Conservation (phyloP, 2,113 vertebrate genomes). For the Semnornis frantzii region DNA sequence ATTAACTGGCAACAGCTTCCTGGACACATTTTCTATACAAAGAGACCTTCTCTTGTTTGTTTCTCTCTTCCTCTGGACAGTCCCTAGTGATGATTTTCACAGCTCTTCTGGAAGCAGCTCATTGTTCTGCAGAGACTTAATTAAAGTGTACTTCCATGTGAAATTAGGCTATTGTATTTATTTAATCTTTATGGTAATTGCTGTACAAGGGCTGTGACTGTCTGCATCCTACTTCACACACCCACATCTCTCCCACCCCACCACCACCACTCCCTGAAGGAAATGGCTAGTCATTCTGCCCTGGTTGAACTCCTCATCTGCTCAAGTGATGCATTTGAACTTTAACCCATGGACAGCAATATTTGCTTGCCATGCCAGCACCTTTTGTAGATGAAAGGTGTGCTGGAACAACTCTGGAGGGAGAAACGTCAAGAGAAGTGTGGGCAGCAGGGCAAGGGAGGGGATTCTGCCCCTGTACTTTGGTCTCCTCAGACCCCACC, state of each 20-base stretch:
- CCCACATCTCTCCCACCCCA: constrained; percentile 21
- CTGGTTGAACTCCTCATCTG: constrained; percentile 4
- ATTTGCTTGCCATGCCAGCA: constrained; percentile 39
- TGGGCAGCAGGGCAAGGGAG: no score
- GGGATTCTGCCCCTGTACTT: no score
- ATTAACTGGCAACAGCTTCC: constrained; percentile 34
- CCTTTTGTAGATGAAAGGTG: not conserved
- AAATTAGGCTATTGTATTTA: constrained; percentile 53
- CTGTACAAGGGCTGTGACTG: constrained; percentile 19
- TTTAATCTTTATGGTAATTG: constrained; percentile 47
- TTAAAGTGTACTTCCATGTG: constrained; percentile 56
- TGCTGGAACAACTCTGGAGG: not conserved
- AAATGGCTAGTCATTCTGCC: not conserved
- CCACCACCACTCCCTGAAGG: not conserved
- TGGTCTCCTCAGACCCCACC: no score
- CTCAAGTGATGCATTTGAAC: constrained; percentile 55
- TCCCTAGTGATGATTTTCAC: constrained; percentile 43
- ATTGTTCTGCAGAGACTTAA: constrained; percentile 55
- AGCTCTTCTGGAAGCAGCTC: constrained; percentile 50
- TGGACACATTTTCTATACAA: constrained; percentile 58
- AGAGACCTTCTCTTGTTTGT: constrained; percentile 55
- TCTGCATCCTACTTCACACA: constrained; percentile 34
- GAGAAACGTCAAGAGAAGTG: not conserved
- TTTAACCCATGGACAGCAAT: constrained; percentile 56
- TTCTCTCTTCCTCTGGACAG: constrained; percentile 57